phyloP scores from a whole-genome alignment of 37 sponge, comb jelly and placozoan species.

The Hexactinellida sp. region DNA sequence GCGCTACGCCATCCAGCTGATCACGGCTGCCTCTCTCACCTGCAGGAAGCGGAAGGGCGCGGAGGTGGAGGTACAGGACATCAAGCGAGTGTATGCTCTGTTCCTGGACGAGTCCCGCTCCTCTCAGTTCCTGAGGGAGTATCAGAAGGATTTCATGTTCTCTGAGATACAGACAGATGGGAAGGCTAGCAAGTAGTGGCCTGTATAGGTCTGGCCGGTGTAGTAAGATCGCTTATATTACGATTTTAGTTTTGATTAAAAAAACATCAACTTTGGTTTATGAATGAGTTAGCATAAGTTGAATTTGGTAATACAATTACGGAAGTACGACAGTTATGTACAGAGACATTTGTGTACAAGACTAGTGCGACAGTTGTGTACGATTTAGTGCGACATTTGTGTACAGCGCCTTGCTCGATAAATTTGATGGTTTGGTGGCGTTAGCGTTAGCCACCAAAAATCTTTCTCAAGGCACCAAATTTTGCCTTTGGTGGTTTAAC shows the following conservation, averaged over 20 bases:
- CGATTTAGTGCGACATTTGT: too few species aligned
- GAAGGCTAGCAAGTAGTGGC: not conserved
- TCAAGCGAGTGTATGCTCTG: slow-evolving; percentile 81
- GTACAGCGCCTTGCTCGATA: too few species aligned
- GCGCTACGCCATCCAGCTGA: slow-evolving; percentile 93
- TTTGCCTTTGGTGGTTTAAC: too few species aligned
- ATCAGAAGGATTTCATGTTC: slow-evolving; percentile 62
- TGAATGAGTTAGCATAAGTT: too few species aligned
- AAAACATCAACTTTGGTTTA: too few species aligned
- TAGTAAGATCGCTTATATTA: not conserved
- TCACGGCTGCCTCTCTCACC: slow-evolving; percentile 76
- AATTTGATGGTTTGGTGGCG: too few species aligned
- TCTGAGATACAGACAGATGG: slow-evolving; percentile 29
- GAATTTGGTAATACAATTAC: too few species aligned
- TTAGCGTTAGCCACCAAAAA: too few species aligned
- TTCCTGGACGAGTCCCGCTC: slow-evolving; percentile 88
- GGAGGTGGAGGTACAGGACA: slow-evolving; percentile 91
- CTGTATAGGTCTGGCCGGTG: not conserved
- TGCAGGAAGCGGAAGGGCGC: slow-evolving; percentile 86
- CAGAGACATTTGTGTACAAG: too few species aligned
- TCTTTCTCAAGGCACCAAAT: too few species aligned
- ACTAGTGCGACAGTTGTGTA: too few species aligned
- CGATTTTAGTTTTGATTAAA: not conserved
- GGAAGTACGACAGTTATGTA: too few species aligned
- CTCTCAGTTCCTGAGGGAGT: slow-evolving; percentile 79